A percentile compares a stretch with the other conserved stretches of the same genome.
Evolutionary conservation across 1,140 invertebrate genomes (phyloP).

Genomic region (Drosophila rhopaloa): DNA sequence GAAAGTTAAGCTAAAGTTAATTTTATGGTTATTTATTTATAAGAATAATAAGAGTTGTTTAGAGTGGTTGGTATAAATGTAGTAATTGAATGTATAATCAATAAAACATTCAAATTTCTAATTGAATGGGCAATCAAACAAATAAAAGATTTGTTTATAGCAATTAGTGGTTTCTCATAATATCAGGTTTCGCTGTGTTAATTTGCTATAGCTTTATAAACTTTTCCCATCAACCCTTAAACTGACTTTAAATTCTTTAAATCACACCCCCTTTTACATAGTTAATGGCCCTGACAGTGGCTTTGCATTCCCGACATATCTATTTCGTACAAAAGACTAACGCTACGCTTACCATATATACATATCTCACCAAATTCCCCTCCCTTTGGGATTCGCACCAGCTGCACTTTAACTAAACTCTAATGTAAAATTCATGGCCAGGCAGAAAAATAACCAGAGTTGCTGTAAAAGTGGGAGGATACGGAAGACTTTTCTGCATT

Average conservation of each 20-base stretch:
- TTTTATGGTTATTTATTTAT: background rate
- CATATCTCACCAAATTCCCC: background rate
- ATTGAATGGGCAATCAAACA: background rate
- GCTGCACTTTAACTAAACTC: constrained; percentile 82
- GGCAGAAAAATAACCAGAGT: constrained; percentile 45
- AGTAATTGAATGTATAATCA: no score
- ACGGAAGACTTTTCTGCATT: constrained; percentile 62
- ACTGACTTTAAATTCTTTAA: constrained; percentile 41
- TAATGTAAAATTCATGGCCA: constrained; percentile 79
- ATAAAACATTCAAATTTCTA: background rate
- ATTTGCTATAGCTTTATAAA: background rate
- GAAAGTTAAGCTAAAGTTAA: constrained; percentile 1
- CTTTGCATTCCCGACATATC: constrained; percentile 31
- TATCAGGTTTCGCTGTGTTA: background rate
- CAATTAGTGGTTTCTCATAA: background rate
- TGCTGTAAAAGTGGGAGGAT: background rate
- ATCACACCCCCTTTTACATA: constrained; percentile 36
- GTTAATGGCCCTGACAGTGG: constrained; percentile 40
- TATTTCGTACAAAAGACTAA: constrained; percentile 34
- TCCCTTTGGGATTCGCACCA: constrained; percentile 63
- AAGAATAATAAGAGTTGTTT: no score
- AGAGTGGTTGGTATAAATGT: no score
- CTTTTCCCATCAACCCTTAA: constrained; percentile 1
- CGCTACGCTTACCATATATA: constrained; percentile 14
- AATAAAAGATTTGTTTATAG: background rate